Conservation (phyloP, 2,888 invertebrate species). For the Agonopterix arenella region DNA sequence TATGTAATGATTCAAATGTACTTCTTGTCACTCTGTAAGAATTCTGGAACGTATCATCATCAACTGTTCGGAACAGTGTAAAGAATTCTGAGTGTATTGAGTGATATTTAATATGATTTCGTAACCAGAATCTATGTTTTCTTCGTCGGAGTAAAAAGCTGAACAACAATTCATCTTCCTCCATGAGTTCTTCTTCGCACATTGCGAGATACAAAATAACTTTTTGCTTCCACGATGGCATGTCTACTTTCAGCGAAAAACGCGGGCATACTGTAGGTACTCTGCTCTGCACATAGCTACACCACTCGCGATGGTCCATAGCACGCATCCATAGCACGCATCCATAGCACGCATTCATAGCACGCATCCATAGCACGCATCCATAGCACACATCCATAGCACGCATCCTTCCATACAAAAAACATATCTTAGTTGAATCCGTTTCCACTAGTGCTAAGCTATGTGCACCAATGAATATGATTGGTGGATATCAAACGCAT, state of each 20-base stretch:
- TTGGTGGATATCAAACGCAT: slow-evolving; percentile 7
- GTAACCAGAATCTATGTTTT: not conserved
- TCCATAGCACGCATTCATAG: not conserved
- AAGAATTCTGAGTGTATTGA: not conserved
- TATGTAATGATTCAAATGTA: no score
- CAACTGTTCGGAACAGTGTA: not conserved
- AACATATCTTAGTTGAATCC: slow-evolving; percentile 5
- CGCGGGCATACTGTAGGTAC: slow-evolving; percentile 9
- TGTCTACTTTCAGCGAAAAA: slow-evolving; percentile 9
- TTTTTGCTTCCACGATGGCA: slow-evolving; percentile 8
- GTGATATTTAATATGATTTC: not conserved
- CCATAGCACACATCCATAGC: no score
- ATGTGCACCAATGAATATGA: slow-evolving; percentile 9
- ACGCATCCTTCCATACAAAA: slow-evolving; percentile 2
- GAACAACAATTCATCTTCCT: not conserved
- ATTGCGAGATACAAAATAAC: slow-evolving; percentile 10
- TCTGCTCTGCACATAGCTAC: slow-evolving; percentile 4
- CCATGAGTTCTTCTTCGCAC: slow-evolving; percentile 6
- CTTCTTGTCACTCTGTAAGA: not conserved
- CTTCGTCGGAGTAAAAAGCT: not conserved
- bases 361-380: slow-evolving; percentile 1
- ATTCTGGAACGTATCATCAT: not conserved
- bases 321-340: slow-evolving; percentile 3
- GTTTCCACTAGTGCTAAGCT: slow-evolving; percentile 7
- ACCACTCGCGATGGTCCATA: not conserved